phyloP scores from a whole-genome alignment of 2,888 invertebrate species.

The Brenthis ino region DNA sequence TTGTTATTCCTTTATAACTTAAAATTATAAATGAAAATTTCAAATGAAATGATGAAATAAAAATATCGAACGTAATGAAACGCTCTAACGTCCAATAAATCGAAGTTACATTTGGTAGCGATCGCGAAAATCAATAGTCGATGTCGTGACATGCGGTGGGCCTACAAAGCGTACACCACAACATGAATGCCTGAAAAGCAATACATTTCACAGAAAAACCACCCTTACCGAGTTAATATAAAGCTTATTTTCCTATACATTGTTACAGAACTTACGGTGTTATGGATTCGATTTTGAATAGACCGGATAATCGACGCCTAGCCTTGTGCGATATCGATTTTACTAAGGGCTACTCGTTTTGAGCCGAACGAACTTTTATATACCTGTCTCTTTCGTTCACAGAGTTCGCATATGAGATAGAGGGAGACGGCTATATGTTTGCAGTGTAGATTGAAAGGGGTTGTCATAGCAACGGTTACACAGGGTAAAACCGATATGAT shows the following conservation, averaged over 20 bases:
- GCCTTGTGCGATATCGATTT: constrained; percentile 83
- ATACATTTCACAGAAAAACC: constrained; percentile 30
- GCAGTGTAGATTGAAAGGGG: constrained; percentile 50
- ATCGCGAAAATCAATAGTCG: constrained; percentile 77
- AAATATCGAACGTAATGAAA: background rate
- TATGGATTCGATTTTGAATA: constrained; percentile 42
- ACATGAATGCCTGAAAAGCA: constrained; percentile 8
- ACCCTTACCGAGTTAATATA: constrained; percentile 17
- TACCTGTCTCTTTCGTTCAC: constrained; percentile 49
- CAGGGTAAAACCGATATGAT: constrained; percentile 73
- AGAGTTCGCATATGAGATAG: constrained; percentile 36
- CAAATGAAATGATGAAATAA: too few relatives aligned
- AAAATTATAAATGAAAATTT: too few relatives aligned
- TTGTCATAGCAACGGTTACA: constrained; percentile 68
- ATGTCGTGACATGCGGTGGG: constrained; percentile 56
- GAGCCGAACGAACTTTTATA: constrained; percentile 47
- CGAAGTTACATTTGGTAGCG: constrained; percentile 54
- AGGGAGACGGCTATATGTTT: constrained; percentile 47
- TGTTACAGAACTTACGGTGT: constrained; percentile 39
- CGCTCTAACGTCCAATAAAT: constrained; percentile 62
- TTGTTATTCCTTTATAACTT: too few relatives aligned
- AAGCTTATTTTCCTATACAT: constrained; percentile 28
- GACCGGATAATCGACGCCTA: constrained; percentile 80
- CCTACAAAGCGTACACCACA: constrained; percentile 29
- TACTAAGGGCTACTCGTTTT: constrained; percentile 65